Base-by-base conservation (phyloP, 2,113 vertebrate species). In the Platysternon megacephalum region DNA sequence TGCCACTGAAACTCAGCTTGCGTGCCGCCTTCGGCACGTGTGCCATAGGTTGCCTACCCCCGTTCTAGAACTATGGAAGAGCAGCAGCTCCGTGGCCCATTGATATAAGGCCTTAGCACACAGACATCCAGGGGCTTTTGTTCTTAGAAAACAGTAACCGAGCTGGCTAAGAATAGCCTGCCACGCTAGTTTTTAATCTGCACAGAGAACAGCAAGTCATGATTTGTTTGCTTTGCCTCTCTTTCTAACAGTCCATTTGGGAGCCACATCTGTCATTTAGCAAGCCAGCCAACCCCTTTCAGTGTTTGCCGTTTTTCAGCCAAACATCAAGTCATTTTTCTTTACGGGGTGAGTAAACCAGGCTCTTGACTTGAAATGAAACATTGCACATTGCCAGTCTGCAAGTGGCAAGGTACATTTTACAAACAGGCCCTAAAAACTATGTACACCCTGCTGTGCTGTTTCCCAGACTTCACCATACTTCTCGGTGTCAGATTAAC, bases 381-480 rank as follows among this genome's bases (percentile, higher is more conserved):
- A 39, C 1, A 42, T 21, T 32, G 28, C 10, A 0, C 2, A 9
- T 6, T 11, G 11, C 32, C 68, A 21, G 39, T 5, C 24, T 65
- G 44, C 16, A 16, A 74, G 5, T 21, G 68, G 79, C 49, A 56
- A 11, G 6, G 7, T 11, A 32, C 8, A 29, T 44, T 68, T 52
- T 78, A 85, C 24, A 84, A 4, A 26, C 32, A n/a, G 12, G 32
- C 35, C 86, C 32, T 65, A 42, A 74, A 39, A 74, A 22, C 11
- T 24, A 24, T 11, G 35, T 26, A 42, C 9, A 74, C 26, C n/a
- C 19, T 28, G 21, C 49, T 11, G 4, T 39, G 26, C 39, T 44
- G 39, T 21, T 44, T 19, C 51, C n/a, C 1, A 0, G 74, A 24
- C 53, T 55, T 42, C 17, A 0, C 8, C 11, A 1, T 32, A 35